Base-by-base conservation (phyloP, 2,888 invertebrate species). In the Theretra japonica region DNA sequence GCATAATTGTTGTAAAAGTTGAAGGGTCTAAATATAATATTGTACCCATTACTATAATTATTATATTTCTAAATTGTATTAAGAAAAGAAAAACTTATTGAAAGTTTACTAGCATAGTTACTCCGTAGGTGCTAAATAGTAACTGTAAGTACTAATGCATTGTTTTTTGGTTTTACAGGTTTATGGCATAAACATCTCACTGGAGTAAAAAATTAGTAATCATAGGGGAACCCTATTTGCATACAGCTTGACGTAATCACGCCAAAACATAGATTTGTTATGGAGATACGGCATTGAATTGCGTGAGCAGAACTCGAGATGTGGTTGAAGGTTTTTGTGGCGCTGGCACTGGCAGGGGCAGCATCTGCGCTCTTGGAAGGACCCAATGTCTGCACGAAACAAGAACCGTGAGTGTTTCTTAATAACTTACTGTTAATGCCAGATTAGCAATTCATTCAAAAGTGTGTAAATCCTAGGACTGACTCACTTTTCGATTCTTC, bases 341-440 rank as follows among this genome's bases (percentile, higher is more conserved):
- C 90, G 62, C 73, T 91, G 76, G 83, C 85, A 76, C 76, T 92
- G 75, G 78, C 83, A 70, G 82, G 82, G 53, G 82, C 84, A 69
- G 83, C 82, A 69, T 75, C 75, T 28, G 90, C 87, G n/a, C 76
- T 90, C 28, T 87, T 97, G 17, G 96, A 96, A 79, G 97, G 97
- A 69, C 96, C 97, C 33, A 97, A 98, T 90, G 96, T 98, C 74
- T 98, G 98, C 90, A 97, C 96, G 11, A 95, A 95, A 79, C 96
- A 97, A 83, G 97, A 85, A 78, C 75, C 82, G 85, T 85, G 71
- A 85, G 85, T 85, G 41, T 80, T 70, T 59, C 68, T 65, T 62
- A n/a, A 28, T 53, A 5, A 28, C 4, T 2, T 28, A 28, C 28
- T 28, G 28, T 28, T 5, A 28, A 28, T 5, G 28, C 28, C 28